phyloP scores from a whole-genome alignment of 2,797 vertebrate genomes.

The Sciurus vulgaris region DNA sequence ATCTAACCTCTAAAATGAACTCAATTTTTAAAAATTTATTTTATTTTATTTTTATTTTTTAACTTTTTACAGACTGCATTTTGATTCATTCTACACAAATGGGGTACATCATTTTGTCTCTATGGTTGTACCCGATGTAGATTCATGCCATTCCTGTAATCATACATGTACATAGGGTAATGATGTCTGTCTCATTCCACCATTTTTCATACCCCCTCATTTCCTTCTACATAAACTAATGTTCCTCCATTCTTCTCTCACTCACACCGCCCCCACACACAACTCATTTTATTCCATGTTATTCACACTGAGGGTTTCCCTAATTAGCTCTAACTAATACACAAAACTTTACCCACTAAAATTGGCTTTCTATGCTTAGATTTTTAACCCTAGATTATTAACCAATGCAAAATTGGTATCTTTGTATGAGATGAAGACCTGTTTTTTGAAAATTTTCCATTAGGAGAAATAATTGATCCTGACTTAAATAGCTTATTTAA shows the following conservation, averaged over 20 bases:
- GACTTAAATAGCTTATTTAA: not conserved
- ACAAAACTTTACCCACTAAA: not conserved
- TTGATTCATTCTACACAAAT: no score
- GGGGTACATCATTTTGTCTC: no score
- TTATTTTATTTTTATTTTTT: no score
- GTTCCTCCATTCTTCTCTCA: no score
- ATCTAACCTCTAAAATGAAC: not conserved
- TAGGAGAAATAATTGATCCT: not conserved
- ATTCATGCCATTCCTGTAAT: no score
- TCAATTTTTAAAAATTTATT: not conserved
- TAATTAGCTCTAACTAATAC: not conserved
- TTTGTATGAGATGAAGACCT: not conserved
- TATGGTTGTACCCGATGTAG: no score
- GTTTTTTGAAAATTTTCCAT: not conserved
- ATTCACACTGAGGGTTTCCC: not conserved
- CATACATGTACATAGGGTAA: no score
- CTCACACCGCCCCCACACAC: no score
- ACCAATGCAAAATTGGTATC: not conserved
- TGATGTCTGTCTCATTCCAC: no score
- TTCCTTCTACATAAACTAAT: no score
- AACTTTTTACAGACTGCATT: no score
- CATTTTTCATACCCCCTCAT: no score
- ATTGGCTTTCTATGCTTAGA: not conserved
- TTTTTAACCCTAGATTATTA: not conserved
- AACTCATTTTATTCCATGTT: not conserved